phyloP scores from a whole-genome alignment of 2,113 vertebrate species.

The Stercorarius parasiticus region DNA sequence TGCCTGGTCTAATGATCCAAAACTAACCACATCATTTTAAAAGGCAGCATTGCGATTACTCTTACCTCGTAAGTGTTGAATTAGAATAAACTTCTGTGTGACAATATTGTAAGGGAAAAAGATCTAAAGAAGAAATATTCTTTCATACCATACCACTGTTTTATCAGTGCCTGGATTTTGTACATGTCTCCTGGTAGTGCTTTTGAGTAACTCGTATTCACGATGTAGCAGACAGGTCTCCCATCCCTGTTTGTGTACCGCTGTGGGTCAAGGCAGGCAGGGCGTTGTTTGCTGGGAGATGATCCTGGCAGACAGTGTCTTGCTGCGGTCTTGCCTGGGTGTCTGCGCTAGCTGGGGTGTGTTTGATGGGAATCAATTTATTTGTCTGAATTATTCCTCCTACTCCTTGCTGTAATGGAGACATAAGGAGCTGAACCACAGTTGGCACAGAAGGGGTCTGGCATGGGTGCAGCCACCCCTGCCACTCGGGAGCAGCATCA shows the following conservation, averaged over 20 bases:
- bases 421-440: background rate
- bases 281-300: background rate
- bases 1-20: background rate
- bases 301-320: fast-evolving
- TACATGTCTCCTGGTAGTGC: fast-evolving
- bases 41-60: background rate
- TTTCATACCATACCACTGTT: background rate
- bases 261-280: too few relatives aligned
- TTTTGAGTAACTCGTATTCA: fast-evolving
- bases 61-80: background rate
- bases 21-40: background rate
- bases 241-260: fast-evolving
- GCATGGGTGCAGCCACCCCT: fast-evolving
- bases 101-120: background rate
- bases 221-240: fast-evolving
- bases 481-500: fast-evolving
- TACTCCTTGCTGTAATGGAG: background rate
- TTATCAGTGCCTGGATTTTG: background rate
- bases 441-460: background rate
- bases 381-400: background rate
- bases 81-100: background rate
- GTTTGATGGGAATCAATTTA: fast-evolving
- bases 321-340: fast-evolving
- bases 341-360: background rate
- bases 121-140: background rate